phyloP scores from a whole-genome alignment of 2,888 invertebrate species.

The Mimachlamys varia region DNA sequence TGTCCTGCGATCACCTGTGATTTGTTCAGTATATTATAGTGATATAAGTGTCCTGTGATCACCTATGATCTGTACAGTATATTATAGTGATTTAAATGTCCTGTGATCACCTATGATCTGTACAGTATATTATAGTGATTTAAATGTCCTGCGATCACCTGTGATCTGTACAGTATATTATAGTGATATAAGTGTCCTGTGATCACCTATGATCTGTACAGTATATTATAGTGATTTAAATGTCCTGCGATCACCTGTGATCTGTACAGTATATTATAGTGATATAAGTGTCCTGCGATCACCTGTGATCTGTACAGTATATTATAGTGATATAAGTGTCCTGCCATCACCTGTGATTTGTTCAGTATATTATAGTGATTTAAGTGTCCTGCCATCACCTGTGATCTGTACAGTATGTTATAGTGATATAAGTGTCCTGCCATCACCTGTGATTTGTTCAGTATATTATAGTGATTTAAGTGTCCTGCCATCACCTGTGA shows the following conservation, averaged over 20 bases:
- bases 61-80: no score
- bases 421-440: background rate
- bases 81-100: background rate
- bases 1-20: constrained; percentile 56
- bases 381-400: constrained; percentile 51
- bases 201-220: constrained; percentile 63
- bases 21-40: no score
- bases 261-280: no score
- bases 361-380: no score
- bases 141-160: constrained; percentile 51
- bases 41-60: constrained; percentile 2
- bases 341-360: constrained; percentile 59
- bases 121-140: no score
- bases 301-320: no score
- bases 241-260: constrained; percentile 56
- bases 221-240: background rate
- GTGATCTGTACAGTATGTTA: no score
- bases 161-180: no score
- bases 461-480: background rate
- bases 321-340: background rate
- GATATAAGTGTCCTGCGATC: background rate
- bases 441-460: constrained; percentile 63
- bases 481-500: constrained; percentile 56
- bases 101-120: constrained; percentile 59
- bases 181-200: background rate